Conservation (phyloP, 1,140 invertebrate genomes). For the Aphaenogaster floridana region DNA sequence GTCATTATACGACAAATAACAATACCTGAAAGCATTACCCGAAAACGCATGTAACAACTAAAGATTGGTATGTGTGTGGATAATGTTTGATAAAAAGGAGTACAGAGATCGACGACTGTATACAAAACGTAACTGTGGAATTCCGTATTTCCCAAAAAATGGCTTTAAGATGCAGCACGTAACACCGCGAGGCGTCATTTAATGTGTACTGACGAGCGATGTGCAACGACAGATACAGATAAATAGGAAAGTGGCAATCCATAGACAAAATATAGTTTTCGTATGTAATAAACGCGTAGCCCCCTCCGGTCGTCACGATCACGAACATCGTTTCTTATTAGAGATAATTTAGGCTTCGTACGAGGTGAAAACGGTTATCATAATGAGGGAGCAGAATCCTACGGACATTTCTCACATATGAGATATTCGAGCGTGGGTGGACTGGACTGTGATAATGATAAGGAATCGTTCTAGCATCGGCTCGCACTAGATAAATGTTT, state of each 20-base stretch:
- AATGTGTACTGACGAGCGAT: conserved; percentile 14
- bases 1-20: conserved; percentile 42
- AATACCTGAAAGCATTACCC: background rate
- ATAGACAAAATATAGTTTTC: conserved; percentile 20
- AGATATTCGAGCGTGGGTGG: conserved; percentile 40
- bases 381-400: conserved; percentile 66
- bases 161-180: background rate
- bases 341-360: conserved; percentile 19
- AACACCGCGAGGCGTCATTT: conserved; percentile 5
- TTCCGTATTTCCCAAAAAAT: background rate
- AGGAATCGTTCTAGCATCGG: conserved; percentile 18
- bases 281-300: conserved; percentile 11
- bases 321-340: conserved; percentile 43
- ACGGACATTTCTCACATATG: conserved; percentile 58
- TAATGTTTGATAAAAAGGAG: background rate
- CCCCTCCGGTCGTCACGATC: conserved; percentile 51
- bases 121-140: background rate
- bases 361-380: conserved; percentile 68
- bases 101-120: background rate
- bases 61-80: conserved; percentile 6
- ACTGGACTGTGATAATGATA: conserved; percentile 11
- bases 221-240: conserved; percentile 19
- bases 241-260: conserved; percentile 43
- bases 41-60: background rate
- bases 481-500: background rate